Percentiles rank a stretch among this genome's conserved stretches.
Conservation (phyloP, 2,113 vertebrate genomes). For the Tachysurus vachellii region DNA sequence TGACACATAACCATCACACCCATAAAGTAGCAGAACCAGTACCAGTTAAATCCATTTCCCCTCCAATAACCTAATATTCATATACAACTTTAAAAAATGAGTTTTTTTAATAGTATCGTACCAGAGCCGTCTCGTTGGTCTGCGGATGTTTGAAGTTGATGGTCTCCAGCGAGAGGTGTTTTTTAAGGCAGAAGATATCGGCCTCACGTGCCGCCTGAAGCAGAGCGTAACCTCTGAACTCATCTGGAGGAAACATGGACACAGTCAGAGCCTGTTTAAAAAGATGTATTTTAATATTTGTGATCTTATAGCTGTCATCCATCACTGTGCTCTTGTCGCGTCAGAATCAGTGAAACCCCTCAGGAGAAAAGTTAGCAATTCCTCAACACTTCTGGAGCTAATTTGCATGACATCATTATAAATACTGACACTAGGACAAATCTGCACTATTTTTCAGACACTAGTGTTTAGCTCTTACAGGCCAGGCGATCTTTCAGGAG, state of each 20-base stretch:
- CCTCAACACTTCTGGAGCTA: not conserved
- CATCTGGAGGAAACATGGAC: constrained; percentile 74
- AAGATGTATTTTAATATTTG: not conserved
- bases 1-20: not conserved
- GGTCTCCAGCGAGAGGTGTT: constrained; percentile 93
- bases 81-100: not conserved
- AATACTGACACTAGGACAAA: not conserved
- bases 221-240: constrained; percentile 96
- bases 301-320: not conserved
- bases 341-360: not conserved
- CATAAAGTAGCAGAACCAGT: not conserved
- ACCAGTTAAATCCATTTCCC: not conserved
- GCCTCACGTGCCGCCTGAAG: constrained; percentile 95
- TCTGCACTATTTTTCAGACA: not conserved
- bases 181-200: constrained; percentile 95
- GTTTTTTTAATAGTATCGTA: constrained; percentile 51
- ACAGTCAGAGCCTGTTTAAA: not conserved
- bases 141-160: constrained; percentile 99
- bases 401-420: not conserved
- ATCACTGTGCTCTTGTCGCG: not conserved
- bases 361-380: not conserved
- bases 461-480: constrained; percentile 72
- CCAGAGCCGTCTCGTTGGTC: constrained; percentile 94
- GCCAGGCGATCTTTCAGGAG: constrained; percentile 93
- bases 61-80: not conserved